Evolutionary conservation across 92 coral and sea anemone genomes (phyloP), one percentile per base, ranked within the genome.

Genomic region (Galaxea fascicularis): DNA sequence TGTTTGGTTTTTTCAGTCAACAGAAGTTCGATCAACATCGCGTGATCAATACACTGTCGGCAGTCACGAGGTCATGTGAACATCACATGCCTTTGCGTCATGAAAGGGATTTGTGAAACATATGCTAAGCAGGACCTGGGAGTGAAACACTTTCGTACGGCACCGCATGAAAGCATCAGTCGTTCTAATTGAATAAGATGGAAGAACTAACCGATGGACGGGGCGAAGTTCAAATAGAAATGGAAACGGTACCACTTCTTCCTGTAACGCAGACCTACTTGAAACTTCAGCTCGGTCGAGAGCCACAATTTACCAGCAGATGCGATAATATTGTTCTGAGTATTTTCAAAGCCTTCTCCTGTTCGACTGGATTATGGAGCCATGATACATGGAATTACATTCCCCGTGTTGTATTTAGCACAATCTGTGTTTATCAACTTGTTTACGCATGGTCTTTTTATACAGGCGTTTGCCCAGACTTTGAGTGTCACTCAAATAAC

Each of bases 321-420:
- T 78, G 79, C 51, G 35, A 21, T 7, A 26, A 4, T 0, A 15
- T 15, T 12, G 65, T 83, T 4, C 46, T 28, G 70, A 28, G 65
- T 26, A 54, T 72, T 27, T 62, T 88, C 54, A 89, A 93, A 68
- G 57, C 78, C 20, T 20, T 79, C 25, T 90, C 82, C 39, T 39
- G 59, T 52, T 45, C 74, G 1, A 71, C 87, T 47, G 93, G 95
- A 20, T 39, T 93, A 44, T 93, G 93, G 92, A 69, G 89, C 13
- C 92, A 90, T 9, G 57, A 79, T 16, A 80, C 68, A 22, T 74
- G 87, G 77, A 89, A 78, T 59, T 70, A 70, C 15, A 20, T 87
- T 17, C 56, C 89, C 10, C 82, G 89, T 46, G 71, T 87, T 24
- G 24, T 80, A 14, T 28, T 90, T 69, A 78, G 62, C 12, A 49